Evolutionary conservation across 2,888 invertebrate species (phyloP), one percentile per base, ranked within the genome.

Genomic region (Beris chalybata): DNA sequence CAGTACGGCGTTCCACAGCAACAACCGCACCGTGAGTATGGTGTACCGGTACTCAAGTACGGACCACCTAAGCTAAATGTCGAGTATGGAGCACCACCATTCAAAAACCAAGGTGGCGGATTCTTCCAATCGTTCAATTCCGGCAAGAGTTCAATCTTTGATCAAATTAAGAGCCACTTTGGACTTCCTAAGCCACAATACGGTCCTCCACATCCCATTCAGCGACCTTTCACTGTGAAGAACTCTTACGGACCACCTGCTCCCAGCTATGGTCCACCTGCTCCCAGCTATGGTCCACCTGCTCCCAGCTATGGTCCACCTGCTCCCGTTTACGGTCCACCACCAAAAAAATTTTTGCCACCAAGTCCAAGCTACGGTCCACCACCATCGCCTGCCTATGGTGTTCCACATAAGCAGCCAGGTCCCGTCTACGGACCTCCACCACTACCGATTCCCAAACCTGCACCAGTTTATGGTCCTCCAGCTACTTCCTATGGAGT

Each of bases 1-100:
- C 70, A 71, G 0, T 84, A 84, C 72, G 84, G 84, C 0, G 81
- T 83, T 0, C 86, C 87, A 0, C 80, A 84, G 0, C 83, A 84
- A n/a, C 76, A 48, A 43, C 77, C 79, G 0, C 78, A 78, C 68
- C 73, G 76, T 32, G 79, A 80, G 59, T 80, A 80, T 61, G 79
- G 79, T 0, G 76, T 78, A 2, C 80, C 80, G 0, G 73, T 77
- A 0, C n/a, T 76, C 0, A 79, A 80, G 66, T 85, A 84, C 72
- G 84, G 83, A 0, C 80, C 83, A 1, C 85, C 85, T 0, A 82
- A 82, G 71, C 74, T 82, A 0, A 76, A 81, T 50, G 82, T 83
- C 32, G 80, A 83, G 5, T 78, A 84, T 66, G 78, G 84, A 32
- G 29, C 52, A 64, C 82, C 83, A 12, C 81, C 82, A 12, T 31